Evolutionary conservation across 2,888 invertebrate genomes (phyloP), one percentile per base, ranked within the genome.

Genomic region (Danaus chrysippus): DNA sequence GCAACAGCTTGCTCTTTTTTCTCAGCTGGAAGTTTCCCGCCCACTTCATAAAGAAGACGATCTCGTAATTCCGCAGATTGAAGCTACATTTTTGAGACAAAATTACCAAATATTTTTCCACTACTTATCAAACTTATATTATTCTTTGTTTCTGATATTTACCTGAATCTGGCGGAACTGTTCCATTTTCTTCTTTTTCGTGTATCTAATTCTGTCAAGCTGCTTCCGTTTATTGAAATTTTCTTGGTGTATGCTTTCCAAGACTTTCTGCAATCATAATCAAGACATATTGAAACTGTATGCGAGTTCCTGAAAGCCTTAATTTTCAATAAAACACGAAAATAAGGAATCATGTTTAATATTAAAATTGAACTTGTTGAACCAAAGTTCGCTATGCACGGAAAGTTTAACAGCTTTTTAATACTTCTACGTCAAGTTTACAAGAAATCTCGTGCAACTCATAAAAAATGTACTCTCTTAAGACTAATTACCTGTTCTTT

Each of bases 171-270:
- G 78, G 10, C 93, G 92, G 71, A 94, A 91, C 64, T 81, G 84
- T 69, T 93, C 91, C 81, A 93, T 92, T 77, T 92, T 93, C 73
- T 88, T 88, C 68, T 92, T 92, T 77, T 93, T 93, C 12, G 89
- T 87, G 63, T 92, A 93, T 67, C 87, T 81, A 17, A 94, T 87
- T 64, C 92, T 87, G 71, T 94, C 94, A 34, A 94, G 80, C 68
- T 92, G 92, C 73, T 94, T 93, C 54, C 93, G 86, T 72, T 93
- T 93, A 58, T 92, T 90, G 65, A 93, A 93, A 75, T 92, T 93
- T 68, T 93, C 92, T 76, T 94, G 93, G 67, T 92, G 89, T 46
- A 94, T 85, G 66, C 91, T 92, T 57, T 92, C 92, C 62, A 92
- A 83, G 19, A 94, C 92, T 82, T 86, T 92, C 94, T 94, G 76